Percentiles rank a stretch among this genome's conserved stretches.
Conservation (phyloP, 2,797 vertebrate species). For the Sphenopsis melanotis region DNA sequence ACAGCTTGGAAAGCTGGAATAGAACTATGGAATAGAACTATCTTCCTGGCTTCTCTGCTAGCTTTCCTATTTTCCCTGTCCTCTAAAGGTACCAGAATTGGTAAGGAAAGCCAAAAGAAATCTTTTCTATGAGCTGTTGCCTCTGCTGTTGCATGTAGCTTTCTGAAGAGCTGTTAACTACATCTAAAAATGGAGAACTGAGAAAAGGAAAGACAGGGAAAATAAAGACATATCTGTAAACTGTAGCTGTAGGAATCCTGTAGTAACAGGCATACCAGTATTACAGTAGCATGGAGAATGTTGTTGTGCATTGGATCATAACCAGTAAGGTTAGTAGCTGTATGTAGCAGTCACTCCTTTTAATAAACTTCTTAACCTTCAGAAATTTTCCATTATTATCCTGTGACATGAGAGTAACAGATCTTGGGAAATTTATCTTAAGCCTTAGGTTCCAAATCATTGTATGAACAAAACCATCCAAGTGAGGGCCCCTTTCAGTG, state of each 20-base stretch:
- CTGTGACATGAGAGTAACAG: background rate
- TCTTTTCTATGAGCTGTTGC: background rate
- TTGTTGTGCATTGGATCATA: rapidly evolving
- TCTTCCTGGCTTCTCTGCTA: background rate
- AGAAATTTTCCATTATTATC: background rate
- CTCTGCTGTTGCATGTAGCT: background rate
- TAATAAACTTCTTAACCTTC: background rate
- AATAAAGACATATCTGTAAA: background rate
- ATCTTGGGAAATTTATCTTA: background rate
- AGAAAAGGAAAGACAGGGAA: background rate
- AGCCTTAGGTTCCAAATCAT: background rate
- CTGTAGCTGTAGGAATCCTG: background rate
- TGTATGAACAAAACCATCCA: background rate
- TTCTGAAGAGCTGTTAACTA: background rate
- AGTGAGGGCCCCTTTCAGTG: background rate
- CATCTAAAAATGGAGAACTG: background rate
- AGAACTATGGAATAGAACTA: background rate
- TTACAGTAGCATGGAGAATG: background rate
- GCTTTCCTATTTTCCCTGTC: background rate
- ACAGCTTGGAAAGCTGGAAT: background rate
- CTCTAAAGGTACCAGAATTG: background rate
- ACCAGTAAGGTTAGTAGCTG: background rate
- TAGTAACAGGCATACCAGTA: background rate
- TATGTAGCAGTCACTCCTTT: background rate
- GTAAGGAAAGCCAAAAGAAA: background rate